Evolutionary conservation across 2,888 invertebrate species (phyloP).

Genomic region (Atethmia centrago): DNA sequence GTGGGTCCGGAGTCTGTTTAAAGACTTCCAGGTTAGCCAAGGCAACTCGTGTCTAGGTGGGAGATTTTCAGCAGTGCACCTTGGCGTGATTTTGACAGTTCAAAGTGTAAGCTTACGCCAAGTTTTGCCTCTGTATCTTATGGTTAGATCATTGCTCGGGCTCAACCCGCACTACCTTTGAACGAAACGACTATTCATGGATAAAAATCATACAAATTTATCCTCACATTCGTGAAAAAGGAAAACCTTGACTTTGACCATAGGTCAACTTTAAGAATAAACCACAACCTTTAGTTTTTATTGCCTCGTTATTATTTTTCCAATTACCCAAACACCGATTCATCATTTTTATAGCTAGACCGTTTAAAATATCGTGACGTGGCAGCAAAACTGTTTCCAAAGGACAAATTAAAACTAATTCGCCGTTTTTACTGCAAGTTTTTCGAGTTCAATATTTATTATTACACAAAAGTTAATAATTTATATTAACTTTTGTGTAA

Average conservation of each 20-base stretch:
- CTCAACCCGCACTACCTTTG: not conserved
- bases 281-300: constrained; percentile 29
- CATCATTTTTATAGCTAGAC: not conserved
- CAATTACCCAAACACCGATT: constrained; percentile 8
- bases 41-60: too few species aligned
- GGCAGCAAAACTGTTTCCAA: not conserved
- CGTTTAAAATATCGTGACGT: not conserved
- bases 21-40: too few species aligned
- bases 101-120: not conserved
- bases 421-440: not conserved
- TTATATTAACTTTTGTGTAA: too few species aligned
- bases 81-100: not conserved
- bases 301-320: constrained; percentile 26
- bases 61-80: too few species aligned
- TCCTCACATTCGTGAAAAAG: constrained; percentile 1
- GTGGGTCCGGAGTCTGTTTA: too few species aligned
- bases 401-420: not conserved
- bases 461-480: too few species aligned
- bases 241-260: constrained; percentile 36
- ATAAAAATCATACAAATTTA: not conserved
- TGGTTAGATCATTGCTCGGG: not conserved
- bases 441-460: too few species aligned
- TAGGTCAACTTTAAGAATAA: constrained; percentile 11
- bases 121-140: not conserved
- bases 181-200: not conserved